These are phyloP conservation scores for Murina feae DNA, from an alignment of 2,113 vertebrate genomes.

Conservation along the genomic window DNA sequence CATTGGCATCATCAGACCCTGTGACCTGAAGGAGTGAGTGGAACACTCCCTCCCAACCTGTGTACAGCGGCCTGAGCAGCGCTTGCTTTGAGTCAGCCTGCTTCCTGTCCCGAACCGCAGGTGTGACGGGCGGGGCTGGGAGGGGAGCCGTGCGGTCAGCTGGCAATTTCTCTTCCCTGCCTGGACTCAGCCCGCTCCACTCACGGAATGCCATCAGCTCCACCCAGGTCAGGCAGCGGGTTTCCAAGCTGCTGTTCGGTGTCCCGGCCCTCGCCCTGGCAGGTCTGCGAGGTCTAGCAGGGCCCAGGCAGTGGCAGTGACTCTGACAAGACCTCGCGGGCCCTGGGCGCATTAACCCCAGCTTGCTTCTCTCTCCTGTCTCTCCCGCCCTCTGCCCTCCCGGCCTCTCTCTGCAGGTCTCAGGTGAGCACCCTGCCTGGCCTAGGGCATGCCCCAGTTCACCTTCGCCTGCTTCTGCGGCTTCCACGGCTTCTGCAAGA, in stretches of 20 bases:
- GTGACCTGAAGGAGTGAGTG: neutral
- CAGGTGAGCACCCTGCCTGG: slow-evolving; percentile 51
- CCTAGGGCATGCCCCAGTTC: slow-evolving; percentile 92
- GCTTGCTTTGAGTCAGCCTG: neutral
- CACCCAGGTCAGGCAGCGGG: neutral
- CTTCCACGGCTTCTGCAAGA: slow-evolving; percentile 91
- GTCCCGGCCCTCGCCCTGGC: rapidly evolving
- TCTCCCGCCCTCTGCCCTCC: slow-evolving; percentile 19
- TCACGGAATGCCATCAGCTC: neutral
- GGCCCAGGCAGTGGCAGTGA: neutral
- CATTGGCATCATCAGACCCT: neutral
- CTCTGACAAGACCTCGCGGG: neutral
- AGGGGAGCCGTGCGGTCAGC: neutral
- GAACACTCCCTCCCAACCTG: neutral
- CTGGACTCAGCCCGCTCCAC: neutral
- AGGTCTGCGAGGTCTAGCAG: rapidly evolving
- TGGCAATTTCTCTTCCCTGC: neutral
- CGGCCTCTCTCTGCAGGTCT: slow-evolving; percentile 57
- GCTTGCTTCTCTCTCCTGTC: slow-evolving; percentile 55
- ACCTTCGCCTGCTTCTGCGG: slow-evolving; percentile 97
- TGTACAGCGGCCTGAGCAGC: neutral
- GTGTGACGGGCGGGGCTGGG: neutral
- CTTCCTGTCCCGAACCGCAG: neutral
- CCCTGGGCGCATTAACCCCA: slow-evolving; percentile 41
- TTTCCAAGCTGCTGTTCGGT: neutral